phyloP scores from a whole-genome alignment of 2,888 invertebrate genomes.

The Colostygia pectinataria region DNA sequence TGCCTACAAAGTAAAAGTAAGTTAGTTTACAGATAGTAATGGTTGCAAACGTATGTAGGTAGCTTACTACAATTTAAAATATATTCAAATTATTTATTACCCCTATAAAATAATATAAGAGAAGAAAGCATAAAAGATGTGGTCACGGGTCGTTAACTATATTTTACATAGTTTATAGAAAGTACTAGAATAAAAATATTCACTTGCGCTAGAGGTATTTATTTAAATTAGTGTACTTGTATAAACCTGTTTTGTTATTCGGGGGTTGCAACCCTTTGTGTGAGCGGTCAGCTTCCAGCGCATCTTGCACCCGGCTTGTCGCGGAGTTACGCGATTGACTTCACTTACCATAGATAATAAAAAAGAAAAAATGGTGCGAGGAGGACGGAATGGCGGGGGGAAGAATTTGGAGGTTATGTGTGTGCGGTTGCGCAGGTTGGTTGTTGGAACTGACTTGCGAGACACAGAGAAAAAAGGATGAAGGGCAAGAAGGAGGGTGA shows the following conservation, averaged over 20 bases:
- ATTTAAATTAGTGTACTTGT: conserved; percentile 73
- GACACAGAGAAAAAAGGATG: no score
- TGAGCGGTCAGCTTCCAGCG: conserved; percentile 41
- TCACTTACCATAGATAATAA: no score
- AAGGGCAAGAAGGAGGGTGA: no score
- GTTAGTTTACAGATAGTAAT: no score
- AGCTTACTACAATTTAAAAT: conserved; percentile 28
- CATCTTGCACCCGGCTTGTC: conserved; percentile 33
- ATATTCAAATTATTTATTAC: conserved; percentile 29
- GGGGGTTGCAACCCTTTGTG: conserved; percentile 44
- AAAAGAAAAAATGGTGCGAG: no score
- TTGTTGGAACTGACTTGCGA: no score
- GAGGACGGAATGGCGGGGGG: no score
- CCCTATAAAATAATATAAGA: conserved; percentile 20
- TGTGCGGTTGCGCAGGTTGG: no score
- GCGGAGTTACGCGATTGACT: no score
- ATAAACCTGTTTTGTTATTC: conserved; percentile 59
- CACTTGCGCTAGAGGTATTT: conserved; percentile 57
- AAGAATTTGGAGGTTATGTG: no score
- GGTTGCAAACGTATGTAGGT: no score
- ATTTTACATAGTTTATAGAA: conserved; percentile 39
- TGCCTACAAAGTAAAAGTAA: no score
- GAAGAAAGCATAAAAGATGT: conserved; percentile 33
- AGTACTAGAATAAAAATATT: conserved; percentile 35
- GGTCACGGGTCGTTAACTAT: conserved; percentile 41